Base-by-base conservation (phyloP, 2,113 vertebrate species). In the Illadopsis cleaveri region DNA sequence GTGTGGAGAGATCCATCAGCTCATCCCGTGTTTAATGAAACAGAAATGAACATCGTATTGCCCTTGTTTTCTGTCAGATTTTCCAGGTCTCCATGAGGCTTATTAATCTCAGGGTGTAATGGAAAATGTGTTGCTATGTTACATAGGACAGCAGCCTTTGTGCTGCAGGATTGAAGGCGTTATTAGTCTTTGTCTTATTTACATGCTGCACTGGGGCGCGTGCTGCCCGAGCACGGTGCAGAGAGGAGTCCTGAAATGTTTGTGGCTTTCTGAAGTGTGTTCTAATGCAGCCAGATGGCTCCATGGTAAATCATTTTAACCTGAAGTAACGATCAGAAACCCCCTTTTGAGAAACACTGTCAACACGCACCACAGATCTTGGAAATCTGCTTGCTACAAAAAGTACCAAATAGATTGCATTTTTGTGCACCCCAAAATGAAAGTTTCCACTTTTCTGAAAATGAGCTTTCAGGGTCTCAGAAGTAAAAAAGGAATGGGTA, bases 151-250 rank as follows among this genome's bases (percentile, higher is more conserved):
- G 93, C 94, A 89, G 72, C 92, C 47, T 42, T 87, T 48, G 83
- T 12, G 66, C 86, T 83, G 0, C 47, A 54, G 84, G 82, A 66
- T 47, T 92, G 96, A 86, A 92, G 97, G 94, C 21, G 10, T 94
- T 94, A 88, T 96, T 95, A 95, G 89, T 86, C 96, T 94, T 64
- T 94, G 91, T 96, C 96, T 97, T 97, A 96, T 97, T 97, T 97
- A 96, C 85, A 93, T 93, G 90, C 76, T 11, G 83, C 21, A 37
- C 69, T 45, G 58, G 57, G 37, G 89, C 66, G 85, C 28, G 8
- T 87, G 93, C 95, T 92, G 37, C 90, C 60, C 19, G 66, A 48
- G 72, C 84, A 9, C 75, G 1, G 51, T 7, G 86, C 78, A 40
- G 85, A 86, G 79, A 53, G 62, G 25, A 50, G 47, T 37, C 86